Evolutionary conservation across 2,797 vertebrate species (phyloP).

Genomic region (Neomorphus geoffroyi): DNA sequence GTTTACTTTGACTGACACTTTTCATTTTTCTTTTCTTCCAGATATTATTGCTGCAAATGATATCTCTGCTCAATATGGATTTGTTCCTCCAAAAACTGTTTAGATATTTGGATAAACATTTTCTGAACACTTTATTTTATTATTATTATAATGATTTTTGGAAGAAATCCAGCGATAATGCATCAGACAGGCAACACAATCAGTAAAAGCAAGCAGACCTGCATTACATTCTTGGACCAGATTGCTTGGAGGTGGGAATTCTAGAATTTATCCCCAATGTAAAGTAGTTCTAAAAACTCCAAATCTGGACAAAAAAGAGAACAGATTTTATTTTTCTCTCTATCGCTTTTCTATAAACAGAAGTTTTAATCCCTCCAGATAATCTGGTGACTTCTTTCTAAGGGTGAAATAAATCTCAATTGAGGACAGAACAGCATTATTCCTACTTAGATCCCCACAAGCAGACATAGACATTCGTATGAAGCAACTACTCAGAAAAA

Average conservation of each 20-base stretch:
- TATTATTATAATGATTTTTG: slow-evolving; percentile 35
- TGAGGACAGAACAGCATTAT: neutral
- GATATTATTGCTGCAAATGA: slow-evolving; percentile 53
- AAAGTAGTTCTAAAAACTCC: slow-evolving; percentile 52
- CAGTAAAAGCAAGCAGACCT: slow-evolving; percentile 22
- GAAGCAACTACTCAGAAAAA: neutral
- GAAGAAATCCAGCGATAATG: slow-evolving; percentile 55
- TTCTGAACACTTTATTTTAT: slow-evolving; percentile 49
- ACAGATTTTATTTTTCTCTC: neutral
- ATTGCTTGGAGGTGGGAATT: slow-evolving; percentile 38
- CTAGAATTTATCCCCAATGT: neutral
- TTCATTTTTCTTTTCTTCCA: slow-evolving; percentile 63
- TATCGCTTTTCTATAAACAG: neutral
- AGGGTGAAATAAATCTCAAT: neutral
- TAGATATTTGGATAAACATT: slow-evolving; percentile 68
- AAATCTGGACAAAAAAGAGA: neutral
- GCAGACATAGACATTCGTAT: neutral
- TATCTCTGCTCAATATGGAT: slow-evolving; percentile 50
- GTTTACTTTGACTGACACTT: slow-evolving; percentile 64
- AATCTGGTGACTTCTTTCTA: neutral
- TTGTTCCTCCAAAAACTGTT: slow-evolving; percentile 60
- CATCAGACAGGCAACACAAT: slow-evolving; percentile 20
- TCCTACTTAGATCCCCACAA: neutral
- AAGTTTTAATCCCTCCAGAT: neutral
- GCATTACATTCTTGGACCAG: slow-evolving; percentile 37